A percentile compares a stretch with the other conserved stretches of the same genome.
phyloP scores from a whole-genome alignment of 1,140 invertebrate species.

The Lepidurus couesii region DNA sequence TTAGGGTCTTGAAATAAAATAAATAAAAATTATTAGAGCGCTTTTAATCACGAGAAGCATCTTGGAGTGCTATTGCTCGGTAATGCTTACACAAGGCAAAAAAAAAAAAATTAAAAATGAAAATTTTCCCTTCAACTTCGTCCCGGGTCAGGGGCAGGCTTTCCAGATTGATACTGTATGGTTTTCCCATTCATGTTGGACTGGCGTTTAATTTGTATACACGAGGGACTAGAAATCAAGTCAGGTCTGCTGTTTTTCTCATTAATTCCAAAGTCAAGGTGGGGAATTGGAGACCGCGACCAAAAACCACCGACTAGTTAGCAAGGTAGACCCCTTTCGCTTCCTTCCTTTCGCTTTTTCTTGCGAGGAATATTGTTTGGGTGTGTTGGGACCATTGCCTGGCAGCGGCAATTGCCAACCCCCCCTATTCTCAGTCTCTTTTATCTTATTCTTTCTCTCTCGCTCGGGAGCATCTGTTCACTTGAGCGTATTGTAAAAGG shows the following conservation, averaged over 20 bases:
- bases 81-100: no score
- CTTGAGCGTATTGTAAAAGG: not conserved
- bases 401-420: no score
- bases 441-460: not conserved
- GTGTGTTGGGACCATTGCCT: not conserved
- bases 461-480: not conserved
- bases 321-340: not conserved
- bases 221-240: not conserved
- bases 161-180: not conserved
- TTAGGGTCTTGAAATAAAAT: no score
- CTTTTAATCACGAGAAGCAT: no score
- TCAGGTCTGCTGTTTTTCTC: not conserved
- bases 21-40: no score
- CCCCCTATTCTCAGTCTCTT: no score
- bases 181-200: not conserved
- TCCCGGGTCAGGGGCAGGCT: not conserved
- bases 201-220: no score
- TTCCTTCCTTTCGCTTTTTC: not conserved
- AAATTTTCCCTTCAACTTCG: no score
- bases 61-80: no score
- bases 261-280: conserved; percentile 14
- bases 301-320: not conserved
- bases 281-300: not conserved
- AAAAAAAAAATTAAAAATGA: no score
- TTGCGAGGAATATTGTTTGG: not conserved